Percentiles rank a stretch among this genome's conserved stretches.
Evolutionary conservation across 37 sponge, comb jelly and placozoan species (phyloP).

Genomic region (Agelas oroides): DNA sequence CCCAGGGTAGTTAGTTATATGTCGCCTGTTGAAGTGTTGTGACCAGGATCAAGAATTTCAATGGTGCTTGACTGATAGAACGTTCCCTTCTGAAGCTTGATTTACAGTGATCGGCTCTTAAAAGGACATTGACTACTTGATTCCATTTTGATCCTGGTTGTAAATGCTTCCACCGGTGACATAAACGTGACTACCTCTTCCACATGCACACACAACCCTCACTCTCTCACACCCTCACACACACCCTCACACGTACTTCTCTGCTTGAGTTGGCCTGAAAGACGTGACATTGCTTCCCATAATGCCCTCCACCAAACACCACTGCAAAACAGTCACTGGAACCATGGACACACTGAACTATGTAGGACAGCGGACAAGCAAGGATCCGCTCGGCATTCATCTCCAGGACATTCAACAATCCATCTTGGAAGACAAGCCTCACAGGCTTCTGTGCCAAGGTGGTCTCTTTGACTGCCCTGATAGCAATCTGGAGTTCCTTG

Average conservation of each 20-base stretch:
- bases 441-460: not conserved
- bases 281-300: constrained; percentile 61
- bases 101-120: not conserved
- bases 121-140: not conserved
- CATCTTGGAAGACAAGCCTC: constrained; percentile 9
- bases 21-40: too few species aligned
- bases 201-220: constrained; percentile 55
- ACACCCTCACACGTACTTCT: constrained; percentile 63
- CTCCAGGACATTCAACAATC: constrained; percentile 32
- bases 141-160: too few species aligned
- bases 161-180: too few species aligned
- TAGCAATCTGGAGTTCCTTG: constrained; percentile 18
- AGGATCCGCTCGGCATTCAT: constrained; percentile 41
- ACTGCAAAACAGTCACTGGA: constrained; percentile 64
- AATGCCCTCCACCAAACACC: constrained; percentile 21
- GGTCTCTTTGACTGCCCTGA: constrained; percentile 21
- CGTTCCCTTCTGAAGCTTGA: too few species aligned
- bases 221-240: constrained; percentile 46
- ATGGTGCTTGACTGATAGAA: too few species aligned
- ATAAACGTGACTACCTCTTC: constrained; percentile 19
- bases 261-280: constrained; percentile 71
- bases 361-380: not conserved
- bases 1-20: too few species aligned
- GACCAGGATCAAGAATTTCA: too few species aligned
- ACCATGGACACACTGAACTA: constrained; percentile 29